A percentile compares a stretch with the other conserved stretches of the same genome.
Conservation (phyloP, 2,888 invertebrate species). For the Caenorhabditis sp. region DNA sequence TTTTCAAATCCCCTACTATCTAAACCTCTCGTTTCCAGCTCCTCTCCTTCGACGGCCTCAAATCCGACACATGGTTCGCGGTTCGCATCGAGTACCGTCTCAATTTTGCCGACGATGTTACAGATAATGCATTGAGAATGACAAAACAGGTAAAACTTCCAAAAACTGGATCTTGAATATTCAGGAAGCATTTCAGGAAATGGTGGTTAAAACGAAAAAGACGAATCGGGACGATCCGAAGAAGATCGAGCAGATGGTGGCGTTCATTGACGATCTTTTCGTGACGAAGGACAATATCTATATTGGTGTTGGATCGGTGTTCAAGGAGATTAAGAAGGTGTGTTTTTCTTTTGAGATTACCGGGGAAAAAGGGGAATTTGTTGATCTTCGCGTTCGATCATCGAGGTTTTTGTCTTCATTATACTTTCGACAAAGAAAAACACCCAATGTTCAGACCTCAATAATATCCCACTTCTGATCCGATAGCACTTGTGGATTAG, state of each 20-base stretch:
- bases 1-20: not conserved
- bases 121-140: slow-evolving; percentile 52
- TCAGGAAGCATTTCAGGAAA: slow-evolving; percentile 72
- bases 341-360: too few species aligned
- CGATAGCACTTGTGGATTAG: slow-evolving; percentile 36
- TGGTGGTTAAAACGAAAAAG: slow-evolving; percentile 75
- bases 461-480: not conserved
- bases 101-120: slow-evolving; percentile 67
- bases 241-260: slow-evolving; percentile 71
- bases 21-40: too few species aligned
- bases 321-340: slow-evolving; percentile 74
- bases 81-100: slow-evolving; percentile 82
- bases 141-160: slow-evolving; percentile 70
- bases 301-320: slow-evolving; percentile 72
- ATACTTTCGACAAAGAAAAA: too few species aligned
- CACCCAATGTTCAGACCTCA: not conserved
- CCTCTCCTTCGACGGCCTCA: slow-evolving; percentile 81
- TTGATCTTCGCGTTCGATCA: too few species aligned
- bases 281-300: slow-evolving; percentile 72
- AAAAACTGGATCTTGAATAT: too few species aligned
- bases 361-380: too few species aligned
- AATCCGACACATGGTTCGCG: slow-evolving; percentile 81
- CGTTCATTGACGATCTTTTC: slow-evolving; percentile 72
- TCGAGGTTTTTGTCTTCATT: too few species aligned
- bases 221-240: slow-evolving; percentile 65